phyloP scores from a whole-genome alignment of 1,140 invertebrate genomes.

The Lamellibrachia luymesi region DNA sequence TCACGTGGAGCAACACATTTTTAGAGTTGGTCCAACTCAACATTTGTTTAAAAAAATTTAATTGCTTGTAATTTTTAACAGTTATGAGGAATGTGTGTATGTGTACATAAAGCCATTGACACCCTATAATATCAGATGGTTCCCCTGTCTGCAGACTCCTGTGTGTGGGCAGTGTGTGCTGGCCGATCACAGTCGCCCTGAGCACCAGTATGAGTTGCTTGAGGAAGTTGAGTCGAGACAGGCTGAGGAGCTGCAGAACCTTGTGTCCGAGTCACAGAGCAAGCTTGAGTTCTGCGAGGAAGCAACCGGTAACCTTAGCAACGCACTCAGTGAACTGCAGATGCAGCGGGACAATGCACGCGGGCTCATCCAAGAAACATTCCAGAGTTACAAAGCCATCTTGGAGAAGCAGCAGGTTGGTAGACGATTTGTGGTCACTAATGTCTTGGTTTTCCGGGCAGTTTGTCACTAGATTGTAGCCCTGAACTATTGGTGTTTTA shows the following conservation, averaged over 20 bases:
- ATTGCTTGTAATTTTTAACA: constrained; percentile 15
- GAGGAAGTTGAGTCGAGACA: constrained; percentile 72
- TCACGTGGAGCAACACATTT: no score
- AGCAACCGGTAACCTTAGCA: constrained; percentile 70
- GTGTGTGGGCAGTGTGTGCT: constrained; percentile 81
- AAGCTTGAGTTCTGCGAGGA: constrained; percentile 75
- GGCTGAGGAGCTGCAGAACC: constrained; percentile 71
- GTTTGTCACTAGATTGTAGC: background rate
- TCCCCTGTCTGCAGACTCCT: constrained; percentile 48
- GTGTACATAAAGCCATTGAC: no score
- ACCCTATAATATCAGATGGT: background rate
- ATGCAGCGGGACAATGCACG: constrained; percentile 82
- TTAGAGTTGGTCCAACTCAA: no score
- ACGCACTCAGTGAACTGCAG: constrained; percentile 79
- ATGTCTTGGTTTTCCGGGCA: background rate
- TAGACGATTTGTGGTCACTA: background rate
- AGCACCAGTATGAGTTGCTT: constrained; percentile 77
- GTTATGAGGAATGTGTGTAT: no score
- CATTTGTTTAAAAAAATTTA: background rate
- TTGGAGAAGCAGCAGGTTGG: constrained; percentile 70
- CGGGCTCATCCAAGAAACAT: constrained; percentile 79
- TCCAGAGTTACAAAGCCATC: constrained; percentile 74
- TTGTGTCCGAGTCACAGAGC: constrained; percentile 69
- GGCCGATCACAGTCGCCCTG: constrained; percentile 73
- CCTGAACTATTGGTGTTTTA: no score